Base-by-base conservation (phyloP, 2,888 invertebrate species). In the Perizoma affinitatum region DNA sequence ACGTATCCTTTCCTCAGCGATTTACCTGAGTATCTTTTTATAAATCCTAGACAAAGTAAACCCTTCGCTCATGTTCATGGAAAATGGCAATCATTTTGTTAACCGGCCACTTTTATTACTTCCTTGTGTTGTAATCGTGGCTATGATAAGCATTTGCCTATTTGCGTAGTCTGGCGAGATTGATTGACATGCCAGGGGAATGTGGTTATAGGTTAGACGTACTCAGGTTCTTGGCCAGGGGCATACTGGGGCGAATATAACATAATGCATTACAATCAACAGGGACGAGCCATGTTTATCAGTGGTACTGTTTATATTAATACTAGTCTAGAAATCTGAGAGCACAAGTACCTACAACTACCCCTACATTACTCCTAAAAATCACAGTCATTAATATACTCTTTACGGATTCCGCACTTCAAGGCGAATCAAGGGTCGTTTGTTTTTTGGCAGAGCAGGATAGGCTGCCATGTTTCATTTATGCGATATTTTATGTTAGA, bases 151-250 rank as follows among this genome's bases (percentile, higher is more conserved):
- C 63, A 63, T 62, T 63, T 59, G 61, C 63, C 57, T 62, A 62
- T 66, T 61, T 58, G 59, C 61, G 65, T 58, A 58, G 62, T 54
- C 43, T 57, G 60, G 68, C 60, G 44, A 66, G 66, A 67, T 66
- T 68, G 71, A 73, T 71, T 75, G 73, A 74, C 70, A 69, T 66
- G 63, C 66, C 47, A 59, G 50, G 60, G 67, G 70, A 69, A 69
- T 67, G 67, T 67, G 59, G 68, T 63, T 67, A 55, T 66, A 61
- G 60, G 67, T 9, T 58, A 22, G 58, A 48, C 52, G 58, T 60
- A 54, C 62, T 48, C 48, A 56, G 63, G 6, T 22, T 50, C 0
- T 33, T 45, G 40, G 22, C 44, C 47, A 38, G 44, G 53, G 48
- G 53, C 58, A 52, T 52, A 33, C 10, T 45, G 8, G 36, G 41